phyloP scores from a whole-genome alignment of 37 sponge, comb jelly and placozoan genomes.

The Chondrosia reniformis region DNA sequence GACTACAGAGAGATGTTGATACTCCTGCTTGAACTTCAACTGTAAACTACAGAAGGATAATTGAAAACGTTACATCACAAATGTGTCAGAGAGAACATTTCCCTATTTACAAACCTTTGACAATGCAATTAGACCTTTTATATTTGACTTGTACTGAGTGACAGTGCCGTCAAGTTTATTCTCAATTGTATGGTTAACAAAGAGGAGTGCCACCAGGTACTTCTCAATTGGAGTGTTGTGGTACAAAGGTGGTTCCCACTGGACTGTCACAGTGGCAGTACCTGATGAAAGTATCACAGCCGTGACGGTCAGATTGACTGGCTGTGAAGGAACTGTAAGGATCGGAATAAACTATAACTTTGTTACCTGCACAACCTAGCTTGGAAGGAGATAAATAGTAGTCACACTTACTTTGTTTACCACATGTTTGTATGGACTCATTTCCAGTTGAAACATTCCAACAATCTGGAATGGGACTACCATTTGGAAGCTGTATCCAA shows the following conservation, averaged over 20 bases:
- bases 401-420: not conserved
- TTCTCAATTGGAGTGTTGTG: not conserved
- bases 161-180: too few species aligned
- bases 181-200: too few species aligned
- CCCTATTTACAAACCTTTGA: too few species aligned
- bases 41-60: too few species aligned
- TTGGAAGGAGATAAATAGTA: too few species aligned
- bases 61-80: too few species aligned
- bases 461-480: not conserved
- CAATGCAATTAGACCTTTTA: too few species aligned
- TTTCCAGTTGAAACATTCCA: constrained; percentile 2
- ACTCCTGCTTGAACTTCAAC: too few species aligned
- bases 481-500: too few species aligned
- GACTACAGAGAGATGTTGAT: too few species aligned
- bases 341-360: not conserved
- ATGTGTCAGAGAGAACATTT: too few species aligned
- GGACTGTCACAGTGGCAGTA: not conserved
- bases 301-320: constrained; percentile 3
- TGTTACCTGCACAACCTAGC: not conserved
- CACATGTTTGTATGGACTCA: not conserved
- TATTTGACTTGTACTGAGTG: too few species aligned
- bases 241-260: not conserved
- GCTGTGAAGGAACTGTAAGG: not conserved
- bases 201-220: not conserved
- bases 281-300: not conserved